phyloP scores from a whole-genome alignment of 2,113 vertebrate genomes.

The Oriolus oriolus region DNA sequence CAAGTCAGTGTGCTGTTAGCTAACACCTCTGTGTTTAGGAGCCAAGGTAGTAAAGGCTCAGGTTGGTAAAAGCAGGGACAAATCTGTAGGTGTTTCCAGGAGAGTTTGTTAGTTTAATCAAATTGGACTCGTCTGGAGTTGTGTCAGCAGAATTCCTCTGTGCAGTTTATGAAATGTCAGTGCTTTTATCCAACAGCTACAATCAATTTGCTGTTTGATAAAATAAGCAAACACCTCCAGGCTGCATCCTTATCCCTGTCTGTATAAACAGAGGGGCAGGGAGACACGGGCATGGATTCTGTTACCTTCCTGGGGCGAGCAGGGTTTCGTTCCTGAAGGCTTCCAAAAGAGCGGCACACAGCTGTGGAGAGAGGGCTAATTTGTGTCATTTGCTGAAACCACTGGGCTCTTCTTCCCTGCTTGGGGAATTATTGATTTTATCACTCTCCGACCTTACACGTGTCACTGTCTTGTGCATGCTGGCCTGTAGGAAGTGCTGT shows the following conservation, averaged over 20 bases:
- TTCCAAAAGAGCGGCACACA: conserved; percentile 15
- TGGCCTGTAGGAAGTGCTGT: conserved; percentile 58
- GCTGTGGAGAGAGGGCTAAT: conserved; percentile 38
- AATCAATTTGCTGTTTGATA: conserved; percentile 35
- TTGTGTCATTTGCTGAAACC: conserved; percentile 53
- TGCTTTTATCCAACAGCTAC: conserved; percentile 38
- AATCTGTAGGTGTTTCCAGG: neutral
- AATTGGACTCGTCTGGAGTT: neutral
- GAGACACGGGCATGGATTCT: neutral
- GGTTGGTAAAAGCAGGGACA: neutral
- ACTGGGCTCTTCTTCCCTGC: conserved; percentile 44
- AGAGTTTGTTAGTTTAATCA: conserved; percentile 6
- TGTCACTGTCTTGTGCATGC: conserved; percentile 16
- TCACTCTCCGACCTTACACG: conserved; percentile 34
- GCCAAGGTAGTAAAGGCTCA: neutral
- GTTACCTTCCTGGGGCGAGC: conserved; percentile 11
- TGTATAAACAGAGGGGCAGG: conserved; percentile 2
- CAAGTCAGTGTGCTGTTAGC: neutral
- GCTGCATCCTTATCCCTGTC: neutral
- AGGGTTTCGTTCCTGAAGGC: neutral
- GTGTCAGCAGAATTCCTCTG: conserved; percentile 14
- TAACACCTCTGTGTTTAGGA: neutral
- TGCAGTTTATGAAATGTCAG: neutral
- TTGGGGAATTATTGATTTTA: conserved; percentile 61
- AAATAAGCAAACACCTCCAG: conserved; percentile 25